phyloP scores from a whole-genome alignment of 1,140 invertebrate genomes.

The Bacillus rossius region DNA sequence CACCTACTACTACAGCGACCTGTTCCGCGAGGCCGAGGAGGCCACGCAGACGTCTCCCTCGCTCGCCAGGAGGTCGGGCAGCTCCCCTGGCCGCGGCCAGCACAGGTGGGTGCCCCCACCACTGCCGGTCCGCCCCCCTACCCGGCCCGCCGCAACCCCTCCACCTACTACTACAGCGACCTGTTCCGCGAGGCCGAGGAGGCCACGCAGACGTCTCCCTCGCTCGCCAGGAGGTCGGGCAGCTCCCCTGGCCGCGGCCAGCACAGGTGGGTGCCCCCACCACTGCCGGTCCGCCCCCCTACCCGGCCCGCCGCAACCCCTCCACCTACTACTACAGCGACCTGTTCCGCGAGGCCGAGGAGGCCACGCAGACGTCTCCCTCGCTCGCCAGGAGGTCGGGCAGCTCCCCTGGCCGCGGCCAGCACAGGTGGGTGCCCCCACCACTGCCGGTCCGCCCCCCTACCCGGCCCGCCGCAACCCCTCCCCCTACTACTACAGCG shows the following conservation, averaged over 20 bases:
- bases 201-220: conserved; percentile 29
- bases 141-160: conserved; percentile 45
- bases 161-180: conserved; percentile 73
- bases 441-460: neutral
- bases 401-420: conserved; percentile 32
- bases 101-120: conserved; percentile 25
- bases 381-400: conserved; percentile 41
- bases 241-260: conserved; percentile 34
- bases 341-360: conserved; percentile 50
- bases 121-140: neutral
- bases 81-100: conserved; percentile 33
- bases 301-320: conserved; percentile 41
- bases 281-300: neutral
- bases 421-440: conserved; percentile 27
- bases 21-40: conserved; percentile 49
- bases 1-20: conserved; percentile 71
- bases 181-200: conserved; percentile 50
- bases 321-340: conserved; percentile 76
- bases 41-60: conserved; percentile 29
- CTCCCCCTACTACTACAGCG: conserved; percentile 72
- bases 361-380: conserved; percentile 29
- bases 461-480: conserved; percentile 40
- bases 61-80: conserved; percentile 41
- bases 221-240: conserved; percentile 40
- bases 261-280: conserved; percentile 25